Evolutionary conservation across 2,797 vertebrate species (phyloP).

Genomic region (Hoplostethus atlanticus): DNA sequence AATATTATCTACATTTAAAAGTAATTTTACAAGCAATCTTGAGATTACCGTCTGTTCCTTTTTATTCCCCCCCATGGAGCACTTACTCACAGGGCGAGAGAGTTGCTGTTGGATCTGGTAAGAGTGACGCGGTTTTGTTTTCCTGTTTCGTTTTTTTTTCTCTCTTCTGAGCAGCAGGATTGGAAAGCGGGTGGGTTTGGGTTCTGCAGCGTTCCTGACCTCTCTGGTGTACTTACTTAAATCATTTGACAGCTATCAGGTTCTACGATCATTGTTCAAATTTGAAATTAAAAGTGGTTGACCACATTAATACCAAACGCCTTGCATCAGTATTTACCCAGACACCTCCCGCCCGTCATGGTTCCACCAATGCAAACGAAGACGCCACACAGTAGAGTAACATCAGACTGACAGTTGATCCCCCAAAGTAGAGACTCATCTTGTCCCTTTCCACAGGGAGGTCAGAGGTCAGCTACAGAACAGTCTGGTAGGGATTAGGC

Average conservation of each 20-base stretch:
- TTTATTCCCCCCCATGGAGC: constrained; percentile 58
- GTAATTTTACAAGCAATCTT: constrained; percentile 76
- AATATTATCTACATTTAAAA: constrained; percentile 81
- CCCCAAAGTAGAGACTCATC: not conserved
- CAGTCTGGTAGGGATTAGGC: not conserved
- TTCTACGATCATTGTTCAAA: constrained; percentile 74
- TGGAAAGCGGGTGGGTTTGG: constrained; percentile 51
- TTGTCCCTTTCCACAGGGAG: not conserved
- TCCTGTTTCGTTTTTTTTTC: not conserved
- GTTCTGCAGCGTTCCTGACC: constrained; percentile 54
- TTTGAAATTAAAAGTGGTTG: constrained; percentile 78
- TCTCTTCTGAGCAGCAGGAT: constrained; percentile 61
- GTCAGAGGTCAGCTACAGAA: not conserved
- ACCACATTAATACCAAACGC: constrained; percentile 75
- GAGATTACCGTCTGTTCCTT: constrained; percentile 67
- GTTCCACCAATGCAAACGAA: constrained; percentile 20
- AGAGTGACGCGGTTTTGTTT: constrained; percentile 57
- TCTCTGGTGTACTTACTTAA: constrained; percentile 66
- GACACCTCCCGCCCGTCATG: constrained; percentile 48
- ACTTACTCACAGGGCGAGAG: constrained; percentile 61
- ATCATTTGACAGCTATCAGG: constrained; percentile 71
- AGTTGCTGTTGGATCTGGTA: constrained; percentile 45
- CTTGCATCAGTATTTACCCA: constrained; percentile 1
- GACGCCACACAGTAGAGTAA: too few species aligned
- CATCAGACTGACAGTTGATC: too few species aligned